A percentile compares a stretch with the other conserved stretches of the same genome.
Conservation (phyloP, 2,797 vertebrate species). For the Molossus molossus region DNA sequence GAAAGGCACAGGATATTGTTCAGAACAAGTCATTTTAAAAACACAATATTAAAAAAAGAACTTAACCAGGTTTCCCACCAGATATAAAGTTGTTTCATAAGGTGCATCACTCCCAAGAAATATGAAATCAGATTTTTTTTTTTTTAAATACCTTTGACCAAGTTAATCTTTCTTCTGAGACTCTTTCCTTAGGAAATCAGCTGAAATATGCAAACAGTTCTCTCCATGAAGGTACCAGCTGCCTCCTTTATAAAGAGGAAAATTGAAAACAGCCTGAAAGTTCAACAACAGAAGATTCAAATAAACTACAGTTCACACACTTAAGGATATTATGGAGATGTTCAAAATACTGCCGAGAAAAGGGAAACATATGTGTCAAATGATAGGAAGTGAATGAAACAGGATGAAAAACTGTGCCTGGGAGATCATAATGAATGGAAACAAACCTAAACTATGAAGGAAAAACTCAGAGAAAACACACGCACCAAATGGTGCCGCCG, state of each 20-base stretch:
- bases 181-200: constrained; percentile 47
- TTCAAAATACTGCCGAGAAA: neutral
- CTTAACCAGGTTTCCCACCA: constrained; percentile 78
- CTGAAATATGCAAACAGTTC: neutral
- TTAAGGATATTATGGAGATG: neutral
- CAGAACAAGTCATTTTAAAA: constrained; percentile 79
- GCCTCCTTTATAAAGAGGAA: constrained; percentile 26
- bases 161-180: constrained; percentile 72
- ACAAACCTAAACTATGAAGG: neutral
- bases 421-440: neutral
- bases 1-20: constrained; percentile 76
- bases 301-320: neutral
- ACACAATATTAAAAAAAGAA: constrained; percentile 76
- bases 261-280: constrained; percentile 36
- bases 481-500: neutral
- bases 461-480: neutral
- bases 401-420: neutral
- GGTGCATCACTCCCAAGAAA: constrained; percentile 75
- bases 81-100: constrained; percentile 80
- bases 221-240: constrained; percentile 8
- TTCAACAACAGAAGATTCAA: neutral
- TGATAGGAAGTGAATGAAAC: neutral
- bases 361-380: neutral
- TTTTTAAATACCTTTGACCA: constrained; percentile 51
- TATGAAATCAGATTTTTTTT: constrained; percentile 73